Evolutionary conservation across 2,113 vertebrate species (phyloP).

Genomic region (Mixornis gularis): DNA sequence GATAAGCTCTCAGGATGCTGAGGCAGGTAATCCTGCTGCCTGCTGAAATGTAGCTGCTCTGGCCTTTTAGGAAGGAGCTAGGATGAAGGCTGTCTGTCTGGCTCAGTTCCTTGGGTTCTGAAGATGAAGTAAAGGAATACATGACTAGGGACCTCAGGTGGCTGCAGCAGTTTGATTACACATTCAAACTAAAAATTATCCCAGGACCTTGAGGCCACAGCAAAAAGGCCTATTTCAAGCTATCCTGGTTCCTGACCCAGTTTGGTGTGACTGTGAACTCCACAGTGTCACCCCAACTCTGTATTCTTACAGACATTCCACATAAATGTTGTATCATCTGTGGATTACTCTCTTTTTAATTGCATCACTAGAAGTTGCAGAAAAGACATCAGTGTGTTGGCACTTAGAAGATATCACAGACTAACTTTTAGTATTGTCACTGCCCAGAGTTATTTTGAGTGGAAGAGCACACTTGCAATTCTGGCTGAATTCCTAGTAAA

Average conservation of each 20-base stretch:
- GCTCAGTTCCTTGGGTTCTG: not conserved
- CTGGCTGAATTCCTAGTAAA: not conserved
- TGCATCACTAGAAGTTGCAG: not conserved
- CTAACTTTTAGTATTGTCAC: not conserved
- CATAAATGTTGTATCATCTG: not conserved
- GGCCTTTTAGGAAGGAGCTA: not conserved
- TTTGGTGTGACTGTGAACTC: not conserved
- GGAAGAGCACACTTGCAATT: not conserved
- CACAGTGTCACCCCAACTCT: not conserved
- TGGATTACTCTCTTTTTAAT: not conserved
- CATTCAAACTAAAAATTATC: not conserved
- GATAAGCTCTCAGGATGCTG: not conserved
- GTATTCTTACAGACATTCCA: not conserved
- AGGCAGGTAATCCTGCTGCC: not conserved
- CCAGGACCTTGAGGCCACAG: not conserved
- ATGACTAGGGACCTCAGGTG: not conserved
- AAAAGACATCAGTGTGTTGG: not conserved
- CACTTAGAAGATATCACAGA: not conserved
- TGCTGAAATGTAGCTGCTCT: not conserved
- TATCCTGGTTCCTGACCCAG: not conserved
- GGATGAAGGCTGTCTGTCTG: not conserved
- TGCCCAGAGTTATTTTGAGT: not conserved
- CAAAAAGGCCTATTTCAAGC: not conserved
- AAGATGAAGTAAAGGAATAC: not conserved
- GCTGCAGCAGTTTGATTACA: not conserved